A percentile compares a stretch with the other conserved stretches of the same genome.
These are phyloP conservation scores for Alethe diademata DNA, from an alignment of 2,113 vertebrate genomes.

Conservation along the genomic window DNA sequence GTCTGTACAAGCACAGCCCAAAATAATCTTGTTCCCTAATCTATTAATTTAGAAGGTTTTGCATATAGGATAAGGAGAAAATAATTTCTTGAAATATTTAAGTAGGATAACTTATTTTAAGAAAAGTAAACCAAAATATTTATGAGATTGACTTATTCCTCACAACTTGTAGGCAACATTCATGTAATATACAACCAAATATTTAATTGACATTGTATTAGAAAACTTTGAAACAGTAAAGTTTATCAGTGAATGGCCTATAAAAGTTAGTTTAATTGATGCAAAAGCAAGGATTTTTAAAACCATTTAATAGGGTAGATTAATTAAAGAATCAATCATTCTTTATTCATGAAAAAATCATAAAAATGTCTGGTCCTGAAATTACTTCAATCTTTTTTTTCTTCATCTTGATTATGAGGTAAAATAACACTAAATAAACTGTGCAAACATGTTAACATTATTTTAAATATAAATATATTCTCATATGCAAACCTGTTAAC, in stretches of 20 bases:
- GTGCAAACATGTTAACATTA: not conserved
- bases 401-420: not conserved
- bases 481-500: not conserved
- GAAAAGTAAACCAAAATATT: not conserved
- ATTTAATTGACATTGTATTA: not conserved
- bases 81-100: not conserved
- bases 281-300: not conserved
- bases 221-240: not conserved
- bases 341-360: not conserved
- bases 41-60: not conserved
- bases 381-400: not conserved
- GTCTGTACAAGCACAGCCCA: not conserved
- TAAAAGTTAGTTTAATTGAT: not conserved
- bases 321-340: not conserved
- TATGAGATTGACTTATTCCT: not conserved
- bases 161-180: not conserved
- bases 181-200: fast-evolving
- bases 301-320: not conserved
- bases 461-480: not conserved
- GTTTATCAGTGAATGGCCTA: not conserved
- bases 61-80: not conserved
- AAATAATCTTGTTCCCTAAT: not conserved
- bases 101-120: not conserved
- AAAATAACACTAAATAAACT: not conserved
- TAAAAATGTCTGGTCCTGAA: not conserved